These are phyloP conservation scores for Pectinophora gossypiella DNA, from an alignment of 1,140 invertebrate species.

Conservation along the genomic window DNA sequence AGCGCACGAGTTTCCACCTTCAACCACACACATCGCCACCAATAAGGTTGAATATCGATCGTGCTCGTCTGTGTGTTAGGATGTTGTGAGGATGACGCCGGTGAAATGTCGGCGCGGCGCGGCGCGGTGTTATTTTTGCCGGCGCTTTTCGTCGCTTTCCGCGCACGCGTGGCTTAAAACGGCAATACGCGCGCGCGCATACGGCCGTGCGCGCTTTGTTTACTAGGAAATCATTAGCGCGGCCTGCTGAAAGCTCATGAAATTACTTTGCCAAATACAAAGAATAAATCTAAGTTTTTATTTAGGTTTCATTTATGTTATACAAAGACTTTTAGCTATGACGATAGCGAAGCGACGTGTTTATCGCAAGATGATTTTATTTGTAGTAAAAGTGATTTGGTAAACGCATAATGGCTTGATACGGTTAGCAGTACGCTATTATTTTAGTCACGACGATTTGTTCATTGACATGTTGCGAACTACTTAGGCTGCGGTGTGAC, in stretches of 20 bases:
- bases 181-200: slow-evolving; percentile 49
- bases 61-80: slow-evolving; percentile 17
- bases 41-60: slow-evolving; percentile 18
- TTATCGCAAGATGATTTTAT: too few relatives aligned
- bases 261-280: too few relatives aligned
- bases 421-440: too few relatives aligned
- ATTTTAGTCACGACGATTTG: too few relatives aligned
- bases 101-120: slow-evolving; percentile 41
- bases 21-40: background rate
- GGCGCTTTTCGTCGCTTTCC: slow-evolving; percentile 54
- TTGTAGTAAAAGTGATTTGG: too few relatives aligned
- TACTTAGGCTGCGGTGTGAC: too few relatives aligned
- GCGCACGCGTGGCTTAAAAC: slow-evolving; percentile 62
- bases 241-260: background rate
- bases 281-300: too few relatives aligned
- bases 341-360: too few relatives aligned
- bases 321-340: too few relatives aligned
- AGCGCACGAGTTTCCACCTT: slow-evolving; percentile 27
- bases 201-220: slow-evolving; percentile 46
- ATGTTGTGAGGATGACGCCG: slow-evolving; percentile 15
- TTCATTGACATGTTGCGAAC: too few relatives aligned
- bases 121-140: slow-evolving; percentile 61
- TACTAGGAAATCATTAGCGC: slow-evolving; percentile 27
- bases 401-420: too few relatives aligned
- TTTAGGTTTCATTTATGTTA: too few relatives aligned